Conservation (phyloP, 1,140 invertebrate species). For the Pseudomyrmex gracilis region DNA sequence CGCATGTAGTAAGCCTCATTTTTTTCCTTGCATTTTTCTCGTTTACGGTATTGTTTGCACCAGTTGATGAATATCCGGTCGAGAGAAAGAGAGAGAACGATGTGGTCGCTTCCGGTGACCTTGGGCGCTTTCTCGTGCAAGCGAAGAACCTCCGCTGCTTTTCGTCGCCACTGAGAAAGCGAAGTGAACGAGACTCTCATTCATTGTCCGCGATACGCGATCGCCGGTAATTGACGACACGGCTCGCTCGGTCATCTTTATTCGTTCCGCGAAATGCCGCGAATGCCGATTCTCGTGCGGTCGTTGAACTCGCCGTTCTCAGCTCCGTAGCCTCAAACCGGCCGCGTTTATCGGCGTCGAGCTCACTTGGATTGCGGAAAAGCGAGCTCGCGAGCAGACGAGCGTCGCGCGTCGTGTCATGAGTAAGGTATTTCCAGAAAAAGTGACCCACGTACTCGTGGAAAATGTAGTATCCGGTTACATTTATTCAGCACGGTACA, state of each 20-base stretch:
- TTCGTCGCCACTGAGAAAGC: slow-evolving; percentile 50
- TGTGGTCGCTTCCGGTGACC: slow-evolving; percentile 67
- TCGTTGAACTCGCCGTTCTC: slow-evolving; percentile 75
- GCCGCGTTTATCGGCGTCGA: slow-evolving; percentile 53
- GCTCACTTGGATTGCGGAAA: slow-evolving; percentile 14
- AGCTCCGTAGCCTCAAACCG: slow-evolving; percentile 40
- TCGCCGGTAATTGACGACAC: slow-evolving; percentile 63
- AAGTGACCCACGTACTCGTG: slow-evolving; percentile 17
- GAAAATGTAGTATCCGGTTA: slow-evolving; percentile 28
- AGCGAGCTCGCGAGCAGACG: slow-evolving; percentile 30
- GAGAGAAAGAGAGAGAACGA: slow-evolving; percentile 1
- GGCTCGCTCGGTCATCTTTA: slow-evolving; percentile 73
- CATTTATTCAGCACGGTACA: not conserved
- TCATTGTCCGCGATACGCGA: slow-evolving; percentile 63
- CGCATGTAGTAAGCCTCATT: not conserved
- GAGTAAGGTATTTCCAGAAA: slow-evolving; percentile 34
- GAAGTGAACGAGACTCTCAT: slow-evolving; percentile 55
- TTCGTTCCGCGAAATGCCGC: slow-evolving; percentile 79
- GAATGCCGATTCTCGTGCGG: slow-evolving; percentile 77
- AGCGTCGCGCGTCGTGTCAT: not conserved
- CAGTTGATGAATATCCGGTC: slow-evolving; percentile 29
- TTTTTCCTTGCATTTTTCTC: slow-evolving; percentile 23
- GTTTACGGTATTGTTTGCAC: slow-evolving; percentile 40
- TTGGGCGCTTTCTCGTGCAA: slow-evolving; percentile 35
- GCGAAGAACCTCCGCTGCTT: not conserved